phyloP scores from a whole-genome alignment of 2,113 vertebrate species.

The Nanorana parkeri region DNA sequence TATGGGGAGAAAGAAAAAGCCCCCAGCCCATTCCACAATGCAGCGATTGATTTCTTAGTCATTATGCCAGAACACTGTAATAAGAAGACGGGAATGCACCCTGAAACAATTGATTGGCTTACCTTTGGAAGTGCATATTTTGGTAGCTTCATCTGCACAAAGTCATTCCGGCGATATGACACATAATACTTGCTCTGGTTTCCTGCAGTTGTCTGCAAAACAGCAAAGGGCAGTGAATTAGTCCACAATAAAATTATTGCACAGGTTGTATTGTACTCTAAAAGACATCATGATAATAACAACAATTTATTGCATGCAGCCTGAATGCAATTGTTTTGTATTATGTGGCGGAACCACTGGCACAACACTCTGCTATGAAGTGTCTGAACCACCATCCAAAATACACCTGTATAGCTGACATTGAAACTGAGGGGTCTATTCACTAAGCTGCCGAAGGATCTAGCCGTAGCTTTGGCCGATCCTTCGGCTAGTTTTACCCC shows the following conservation, averaged over 20 bases:
- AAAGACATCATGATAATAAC: not conserved
- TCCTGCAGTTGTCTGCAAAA: conserved; percentile 81
- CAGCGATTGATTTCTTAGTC: too few relatives aligned
- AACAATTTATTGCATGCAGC: not conserved
- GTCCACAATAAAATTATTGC: not conserved
- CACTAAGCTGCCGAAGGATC: too few relatives aligned
- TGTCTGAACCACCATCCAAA: too few relatives aligned
- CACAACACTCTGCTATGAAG: too few relatives aligned
- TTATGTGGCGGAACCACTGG: not conserved
- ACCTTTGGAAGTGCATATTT: conserved; percentile 95
- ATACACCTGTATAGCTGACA: too few relatives aligned
- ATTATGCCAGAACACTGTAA: too few relatives aligned
- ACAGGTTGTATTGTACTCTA: not conserved
- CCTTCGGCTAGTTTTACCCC: too few relatives aligned
- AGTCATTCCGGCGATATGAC: conserved; percentile 84
- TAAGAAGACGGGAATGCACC: not conserved
- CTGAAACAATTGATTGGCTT: conserved; percentile 48
- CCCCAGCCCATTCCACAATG: too few relatives aligned
- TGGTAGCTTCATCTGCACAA: conserved; percentile 91
- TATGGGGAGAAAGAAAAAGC: too few relatives aligned
- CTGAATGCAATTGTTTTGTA: not conserved
- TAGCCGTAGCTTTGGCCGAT: too few relatives aligned
- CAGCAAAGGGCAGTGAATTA: conserved; percentile 30
- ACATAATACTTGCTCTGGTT: conserved; percentile 90
- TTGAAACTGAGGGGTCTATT: too few relatives aligned